Evolutionary conservation across 2,797 vertebrate species (phyloP).

Genomic region (Mormyrops attenuatus): DNA sequence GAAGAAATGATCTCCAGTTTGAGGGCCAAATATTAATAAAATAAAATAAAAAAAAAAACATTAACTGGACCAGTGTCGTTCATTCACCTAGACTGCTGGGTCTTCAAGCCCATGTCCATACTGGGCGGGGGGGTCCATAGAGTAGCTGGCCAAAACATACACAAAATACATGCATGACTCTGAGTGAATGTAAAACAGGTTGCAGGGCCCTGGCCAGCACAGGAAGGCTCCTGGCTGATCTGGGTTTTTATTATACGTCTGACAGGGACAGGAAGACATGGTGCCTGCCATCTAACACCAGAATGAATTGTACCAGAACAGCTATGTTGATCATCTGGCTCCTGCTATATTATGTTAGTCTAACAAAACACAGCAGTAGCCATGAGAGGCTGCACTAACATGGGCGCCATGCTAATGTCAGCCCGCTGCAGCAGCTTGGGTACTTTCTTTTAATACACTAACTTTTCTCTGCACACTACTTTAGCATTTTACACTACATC

Average conservation of each 20-base stretch:
- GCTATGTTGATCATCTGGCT: slow-evolving; percentile 28
- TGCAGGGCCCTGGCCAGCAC: neutral
- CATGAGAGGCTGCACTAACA: neutral
- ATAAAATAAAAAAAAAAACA: neutral
- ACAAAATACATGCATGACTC: neutral
- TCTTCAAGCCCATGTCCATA: neutral
- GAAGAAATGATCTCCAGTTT: neutral
- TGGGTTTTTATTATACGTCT: neutral
- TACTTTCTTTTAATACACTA: neutral
- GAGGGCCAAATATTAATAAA: neutral
- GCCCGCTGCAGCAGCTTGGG: neutral
- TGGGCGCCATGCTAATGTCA: neutral
- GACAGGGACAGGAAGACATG: neutral
- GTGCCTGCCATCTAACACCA: neutral
- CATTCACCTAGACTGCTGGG: neutral
- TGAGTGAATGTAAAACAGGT: neutral
- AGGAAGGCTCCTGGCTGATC: neutral
- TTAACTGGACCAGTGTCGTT: neutral
- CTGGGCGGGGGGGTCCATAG: neutral
- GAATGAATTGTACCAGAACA: slow-evolving; percentile 31
- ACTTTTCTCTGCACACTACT: neutral
- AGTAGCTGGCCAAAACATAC: neutral
- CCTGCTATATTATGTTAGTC: neutral
- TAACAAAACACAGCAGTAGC: neutral
- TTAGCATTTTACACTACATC: neutral